These are phyloP conservation scores for Lingula anatina DNA, from an alignment of 2,888 invertebrate species.

Conservation along the genomic window DNA sequence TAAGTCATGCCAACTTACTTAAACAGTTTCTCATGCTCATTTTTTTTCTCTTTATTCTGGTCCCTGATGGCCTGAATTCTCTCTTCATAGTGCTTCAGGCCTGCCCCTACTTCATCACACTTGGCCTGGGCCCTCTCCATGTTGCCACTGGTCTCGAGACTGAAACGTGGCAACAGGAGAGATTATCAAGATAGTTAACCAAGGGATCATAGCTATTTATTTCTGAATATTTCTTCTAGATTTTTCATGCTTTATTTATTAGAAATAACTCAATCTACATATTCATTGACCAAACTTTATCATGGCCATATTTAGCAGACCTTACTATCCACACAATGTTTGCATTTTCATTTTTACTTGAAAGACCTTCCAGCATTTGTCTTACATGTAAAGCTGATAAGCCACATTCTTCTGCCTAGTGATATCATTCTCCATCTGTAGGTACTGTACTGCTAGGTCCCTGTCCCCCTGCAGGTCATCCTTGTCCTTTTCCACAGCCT, in stretches of 20 bases:
- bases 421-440: slow-evolving; percentile 74
- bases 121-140: slow-evolving; percentile 35
- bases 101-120: slow-evolving; percentile 37
- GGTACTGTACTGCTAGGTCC: slow-evolving; percentile 59
- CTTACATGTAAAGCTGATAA: slow-evolving; percentile 58
- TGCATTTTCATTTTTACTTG: too few species aligned
- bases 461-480: slow-evolving; percentile 52
- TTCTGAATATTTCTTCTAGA: too few species aligned
- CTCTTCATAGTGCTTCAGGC: slow-evolving; percentile 60
- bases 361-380: too few species aligned
- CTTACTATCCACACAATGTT: too few species aligned
- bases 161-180: slow-evolving; percentile 13
- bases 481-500: slow-evolving; percentile 58
- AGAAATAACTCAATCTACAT: too few species aligned
- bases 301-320: too few species aligned
- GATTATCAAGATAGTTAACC: too few species aligned
- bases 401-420: slow-evolving; percentile 66
- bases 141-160: slow-evolving; percentile 28
- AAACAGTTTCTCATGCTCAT: slow-evolving; percentile 48
- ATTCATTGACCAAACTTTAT: too few species aligned
- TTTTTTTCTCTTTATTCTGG: slow-evolving; percentile 61
- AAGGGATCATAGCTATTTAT: too few species aligned
- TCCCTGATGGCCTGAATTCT: slow-evolving; percentile 55
- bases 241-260: too few species aligned
- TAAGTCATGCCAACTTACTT: slow-evolving; percentile 45